Evolutionary conservation across 1,140 invertebrate genomes (phyloP).

Genomic region (Nasonia giraulti): DNA sequence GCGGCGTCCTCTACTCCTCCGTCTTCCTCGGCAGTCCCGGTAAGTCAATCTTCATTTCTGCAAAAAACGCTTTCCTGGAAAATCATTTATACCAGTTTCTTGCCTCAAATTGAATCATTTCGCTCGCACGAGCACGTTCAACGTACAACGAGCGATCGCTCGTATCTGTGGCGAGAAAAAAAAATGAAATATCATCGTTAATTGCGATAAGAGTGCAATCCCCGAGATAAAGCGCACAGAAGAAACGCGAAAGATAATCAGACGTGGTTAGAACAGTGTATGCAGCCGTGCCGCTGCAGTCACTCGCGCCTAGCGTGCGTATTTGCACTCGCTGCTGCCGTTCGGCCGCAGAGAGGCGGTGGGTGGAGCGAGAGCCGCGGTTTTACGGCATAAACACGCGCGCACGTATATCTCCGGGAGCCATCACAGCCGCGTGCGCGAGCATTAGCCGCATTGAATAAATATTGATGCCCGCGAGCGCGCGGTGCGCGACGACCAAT

Average conservation of each 20-base stretch:
- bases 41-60: conserved; percentile 70
- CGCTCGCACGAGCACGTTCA: background rate
- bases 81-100: background rate
- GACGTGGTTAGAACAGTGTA: conserved; percentile 4
- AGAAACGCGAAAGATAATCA: background rate
- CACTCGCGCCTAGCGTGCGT: conserved; percentile 45
- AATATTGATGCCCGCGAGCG: conserved; percentile 70
- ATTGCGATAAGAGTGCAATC: no score
- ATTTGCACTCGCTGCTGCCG: background rate
- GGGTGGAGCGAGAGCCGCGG: conserved; percentile 65
- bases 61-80: background rate
- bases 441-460: conserved; percentile 70
- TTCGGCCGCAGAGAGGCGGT: conserved; percentile 46
- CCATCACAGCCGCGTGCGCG: background rate
- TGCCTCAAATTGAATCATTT: conserved; percentile 16
- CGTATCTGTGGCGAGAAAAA: no score
- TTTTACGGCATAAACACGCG: conserved; percentile 42
- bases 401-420: conserved; percentile 50
- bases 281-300: conserved; percentile 37
- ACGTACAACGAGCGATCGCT: background rate
- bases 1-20: conserved; percentile 87
- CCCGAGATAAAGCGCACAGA: no score
- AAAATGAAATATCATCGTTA: no score
- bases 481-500: conserved; percentile 46
- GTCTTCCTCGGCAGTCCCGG: conserved; percentile 92